Evolutionary conservation across 1,140 invertebrate genomes (phyloP).

Genomic region (Neodiprion lecontei): DNA sequence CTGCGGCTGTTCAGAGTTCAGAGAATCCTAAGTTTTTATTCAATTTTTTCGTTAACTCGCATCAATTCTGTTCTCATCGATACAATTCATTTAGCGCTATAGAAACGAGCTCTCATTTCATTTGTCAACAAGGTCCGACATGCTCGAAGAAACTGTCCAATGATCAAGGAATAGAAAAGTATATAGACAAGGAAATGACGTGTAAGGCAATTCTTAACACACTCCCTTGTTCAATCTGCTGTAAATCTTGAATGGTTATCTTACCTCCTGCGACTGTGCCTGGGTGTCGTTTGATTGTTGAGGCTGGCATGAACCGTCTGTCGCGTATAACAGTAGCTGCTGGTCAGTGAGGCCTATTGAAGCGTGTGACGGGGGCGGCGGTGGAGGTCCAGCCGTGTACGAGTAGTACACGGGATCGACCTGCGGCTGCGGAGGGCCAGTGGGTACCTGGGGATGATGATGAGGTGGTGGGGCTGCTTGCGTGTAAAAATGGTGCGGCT

Average conservation of each 20-base stretch:
- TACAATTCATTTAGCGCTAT: constrained; percentile 11
- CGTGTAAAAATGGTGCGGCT: constrained; percentile 49
- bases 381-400: constrained; percentile 41
- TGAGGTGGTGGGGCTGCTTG: constrained; percentile 44
- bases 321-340: constrained; percentile 49
- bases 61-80: constrained; percentile 14
- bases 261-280: constrained; percentile 48
- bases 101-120: constrained; percentile 16
- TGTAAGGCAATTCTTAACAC: neutral
- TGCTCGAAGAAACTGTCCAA: neutral
- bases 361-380: constrained; percentile 44
- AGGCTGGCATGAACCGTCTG: constrained; percentile 48
- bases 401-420: constrained; percentile 55
- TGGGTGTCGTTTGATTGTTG: constrained; percentile 43
- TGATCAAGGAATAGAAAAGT: neutral
- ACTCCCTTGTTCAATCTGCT: too few species aligned
- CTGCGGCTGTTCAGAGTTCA: constrained; percentile 53
- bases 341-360: constrained; percentile 53
- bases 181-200: neutral
- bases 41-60: too few species aligned
- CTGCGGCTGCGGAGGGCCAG: constrained; percentile 44
- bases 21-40: constrained; percentile 51
- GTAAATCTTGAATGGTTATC: neutral
- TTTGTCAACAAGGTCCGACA: neutral
- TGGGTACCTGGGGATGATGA: constrained; percentile 44